These are phyloP conservation scores for cat (Felis catus) DNA, from an alignment of 2,113 vertebrate species.

Conservation along the genomic window F.catus_Fca126_mat1.0 CM031419.1:165759001-165759500, in stretches of 20 bases:
- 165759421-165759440: neutral
- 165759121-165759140: neutral
- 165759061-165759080: neutral
- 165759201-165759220: neutral
- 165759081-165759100: neutral
- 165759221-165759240: neutral
- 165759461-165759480: neutral
- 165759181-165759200: neutral
- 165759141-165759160: neutral
- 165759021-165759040: neutral
- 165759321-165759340: neutral
- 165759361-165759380: neutral
- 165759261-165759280: neutral
- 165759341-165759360: neutral
- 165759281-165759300: neutral
- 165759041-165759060: neutral
- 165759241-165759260: neutral
- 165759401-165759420: neutral
- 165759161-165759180: neutral
- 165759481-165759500: neutral
- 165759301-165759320: neutral
- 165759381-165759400: neutral
- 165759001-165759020: neutral
- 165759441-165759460: neutral
- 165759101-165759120: neutral